These are phyloP conservation scores for Cepphus grylle DNA, from an alignment of 2,113 vertebrate genomes.

Conservation along the genomic window DNA sequence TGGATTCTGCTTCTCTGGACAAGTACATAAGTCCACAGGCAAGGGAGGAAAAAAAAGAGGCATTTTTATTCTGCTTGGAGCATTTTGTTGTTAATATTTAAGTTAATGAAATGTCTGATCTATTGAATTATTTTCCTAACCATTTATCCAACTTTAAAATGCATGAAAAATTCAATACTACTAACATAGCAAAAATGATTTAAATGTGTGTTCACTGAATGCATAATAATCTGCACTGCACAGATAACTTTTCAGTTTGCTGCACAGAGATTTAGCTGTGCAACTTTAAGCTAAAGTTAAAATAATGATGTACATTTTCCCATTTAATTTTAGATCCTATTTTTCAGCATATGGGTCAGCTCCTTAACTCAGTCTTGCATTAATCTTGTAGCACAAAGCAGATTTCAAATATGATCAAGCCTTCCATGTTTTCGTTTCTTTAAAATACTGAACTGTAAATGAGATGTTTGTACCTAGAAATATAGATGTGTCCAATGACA, in stretches of 20 bases:
- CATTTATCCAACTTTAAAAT: conserved; percentile 42
- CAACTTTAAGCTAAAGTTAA: conserved; percentile 42
- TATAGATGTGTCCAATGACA: background rate
- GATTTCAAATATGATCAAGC: background rate
- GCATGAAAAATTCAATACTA: conserved; percentile 16
- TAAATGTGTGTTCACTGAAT: conserved; percentile 16
- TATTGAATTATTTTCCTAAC: conserved; percentile 43
- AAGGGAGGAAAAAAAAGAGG: background rate
- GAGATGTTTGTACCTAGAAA: background rate
- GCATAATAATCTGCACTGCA: conserved; percentile 24
- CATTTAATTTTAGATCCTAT: conserved; percentile 56
- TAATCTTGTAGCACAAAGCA: background rate
- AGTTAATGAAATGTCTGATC: conserved; percentile 24
- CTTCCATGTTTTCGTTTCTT: background rate
- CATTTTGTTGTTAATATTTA: conserved; percentile 34
- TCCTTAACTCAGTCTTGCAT: background rate
- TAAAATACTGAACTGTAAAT: background rate
- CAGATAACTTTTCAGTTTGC: conserved; percentile 35
- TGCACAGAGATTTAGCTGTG: conserved; percentile 33
- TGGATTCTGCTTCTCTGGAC: background rate
- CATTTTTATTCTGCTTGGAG: background rate
- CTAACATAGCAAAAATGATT: conserved; percentile 16
- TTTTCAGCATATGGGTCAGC: conserved; percentile 43
- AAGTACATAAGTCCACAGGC: background rate
- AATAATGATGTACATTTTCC: conserved; percentile 47